Conservation (phyloP, 2,797 vertebrate genomes). For the Pagetopsis macropterus region DNA sequence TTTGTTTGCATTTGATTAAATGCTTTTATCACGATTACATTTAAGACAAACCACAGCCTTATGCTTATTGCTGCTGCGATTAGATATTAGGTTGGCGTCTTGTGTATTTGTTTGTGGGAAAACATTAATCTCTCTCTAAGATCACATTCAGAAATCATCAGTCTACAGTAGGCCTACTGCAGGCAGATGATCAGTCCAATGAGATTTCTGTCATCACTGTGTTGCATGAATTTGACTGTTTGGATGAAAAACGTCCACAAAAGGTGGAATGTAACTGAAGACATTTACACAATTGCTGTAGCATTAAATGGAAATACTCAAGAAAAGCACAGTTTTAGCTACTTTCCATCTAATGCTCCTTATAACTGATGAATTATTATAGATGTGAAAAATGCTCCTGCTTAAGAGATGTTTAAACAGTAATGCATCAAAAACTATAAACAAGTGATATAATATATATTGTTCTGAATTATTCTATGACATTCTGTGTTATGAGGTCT, state of each 20-base stretch:
- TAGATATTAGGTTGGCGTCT: constrained; percentile 24
- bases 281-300: not conserved
- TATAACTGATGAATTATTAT: not conserved
- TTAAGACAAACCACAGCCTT: constrained; percentile 57
- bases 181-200: constrained; percentile 14
- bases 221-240: constrained; percentile 17
- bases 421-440: not conserved
- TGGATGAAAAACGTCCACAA: constrained; percentile 24
- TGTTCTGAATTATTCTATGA: not conserved
- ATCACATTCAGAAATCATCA: constrained; percentile 12
- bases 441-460: not conserved
- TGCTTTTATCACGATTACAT: constrained; percentile 72
- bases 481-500: not conserved
- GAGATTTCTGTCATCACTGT: constrained; percentile 24
- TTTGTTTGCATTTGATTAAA: constrained; percentile 80
- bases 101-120: constrained; percentile 38
- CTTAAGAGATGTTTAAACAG: not conserved
- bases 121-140: constrained; percentile 30
- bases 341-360: not conserved
- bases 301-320: too few relatives aligned
- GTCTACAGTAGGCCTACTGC: not conserved
- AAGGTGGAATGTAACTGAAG: not conserved
- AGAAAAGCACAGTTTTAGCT: not conserved
- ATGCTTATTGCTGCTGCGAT: constrained; percentile 17
- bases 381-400: not conserved